Base-by-base conservation (phyloP, 2,113 vertebrate species). In the Lampris megalopsis region DNA sequence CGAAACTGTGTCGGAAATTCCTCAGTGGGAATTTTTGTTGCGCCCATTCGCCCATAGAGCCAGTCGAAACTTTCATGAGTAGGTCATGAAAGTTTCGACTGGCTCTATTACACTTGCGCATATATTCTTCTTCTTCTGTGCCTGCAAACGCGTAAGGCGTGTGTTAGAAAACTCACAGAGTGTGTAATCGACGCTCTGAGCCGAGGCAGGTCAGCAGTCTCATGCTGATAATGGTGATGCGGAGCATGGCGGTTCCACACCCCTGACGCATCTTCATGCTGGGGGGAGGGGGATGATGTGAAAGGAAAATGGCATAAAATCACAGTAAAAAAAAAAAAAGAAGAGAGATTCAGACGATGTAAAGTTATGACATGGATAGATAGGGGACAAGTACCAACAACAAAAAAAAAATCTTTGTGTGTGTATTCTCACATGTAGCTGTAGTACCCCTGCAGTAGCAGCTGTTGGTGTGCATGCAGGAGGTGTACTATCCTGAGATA, bases 391-490 rank as follows among this genome's bases (percentile, higher is more conserved):
- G 53, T 45, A 37, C 0, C 5, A 42, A 50, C 2, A 48, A 6
- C 49, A 1, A 37, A 53, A 40, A 4, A 70, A 60, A 50, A 5
- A 36, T 40, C 5, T 2, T 48, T 40, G 40, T 62, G 40, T 54
- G 2, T 52, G 10, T 9, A 10, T 10, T 93, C 96, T 96, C 87
- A 98, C 98, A 94, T 90, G 50, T 95, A 91, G 93, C 94, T 94
- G 86, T 96, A 94, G 8, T 95, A 94, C 5, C 96, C 97, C 53
- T 95, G 94, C 1, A 95, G 93, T 48, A 96, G 92, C 57, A 97
- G 78, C 60, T 96, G 95, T 85, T 91, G 83, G 83, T 92, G 93
- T 0, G 70, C 80, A 75, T 91, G 87, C 85, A 97, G 89, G 9
- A 88, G 70, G 24, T 2, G 77, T 0, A 93, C 87, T 58, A 96